These are phyloP conservation scores for Chrysogorgia sp. DNA, from an alignment of 92 coral and sea anemone genomes.

Conservation along the genomic window DNA sequence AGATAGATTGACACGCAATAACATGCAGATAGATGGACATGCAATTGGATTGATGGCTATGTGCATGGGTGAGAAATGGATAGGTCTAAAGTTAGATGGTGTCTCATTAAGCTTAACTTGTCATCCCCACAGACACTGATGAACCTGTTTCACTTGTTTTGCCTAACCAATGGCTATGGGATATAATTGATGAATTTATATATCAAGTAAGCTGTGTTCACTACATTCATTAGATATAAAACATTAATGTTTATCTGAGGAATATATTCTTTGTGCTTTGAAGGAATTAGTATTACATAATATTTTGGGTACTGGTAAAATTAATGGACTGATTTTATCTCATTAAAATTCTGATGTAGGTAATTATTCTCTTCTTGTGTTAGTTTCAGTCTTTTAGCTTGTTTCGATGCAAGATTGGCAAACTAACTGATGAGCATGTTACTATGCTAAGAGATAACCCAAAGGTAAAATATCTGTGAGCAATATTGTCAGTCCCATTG, in stretches of 20 bases:
- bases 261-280: too few relatives aligned
- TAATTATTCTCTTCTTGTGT: conserved; percentile 1
- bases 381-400: conserved; percentile 95
- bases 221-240: background rate
- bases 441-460: conserved; percentile 76
- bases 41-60: too few relatives aligned
- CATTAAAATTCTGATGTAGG: background rate
- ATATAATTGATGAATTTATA: conserved; percentile 96
- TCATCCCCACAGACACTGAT: conserved; percentile 74
- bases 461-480: conserved; percentile 63
- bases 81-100: background rate
- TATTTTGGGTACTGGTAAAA: background rate
- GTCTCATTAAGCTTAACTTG: background rate
- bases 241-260: too few relatives aligned
- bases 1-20: too few relatives aligned
- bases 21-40: too few relatives aligned
- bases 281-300: background rate
- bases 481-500: too few relatives aligned
- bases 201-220: conserved; percentile 68
- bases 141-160: conserved; percentile 93
- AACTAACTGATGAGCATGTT: conserved; percentile 81
- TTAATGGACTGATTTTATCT: background rate
- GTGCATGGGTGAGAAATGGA: too few relatives aligned
- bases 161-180: conserved; percentile 99
- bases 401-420: conserved; percentile 85